phyloP scores from a whole-genome alignment of 2,797 vertebrate species.

The Potorous gilbertii region DNA sequence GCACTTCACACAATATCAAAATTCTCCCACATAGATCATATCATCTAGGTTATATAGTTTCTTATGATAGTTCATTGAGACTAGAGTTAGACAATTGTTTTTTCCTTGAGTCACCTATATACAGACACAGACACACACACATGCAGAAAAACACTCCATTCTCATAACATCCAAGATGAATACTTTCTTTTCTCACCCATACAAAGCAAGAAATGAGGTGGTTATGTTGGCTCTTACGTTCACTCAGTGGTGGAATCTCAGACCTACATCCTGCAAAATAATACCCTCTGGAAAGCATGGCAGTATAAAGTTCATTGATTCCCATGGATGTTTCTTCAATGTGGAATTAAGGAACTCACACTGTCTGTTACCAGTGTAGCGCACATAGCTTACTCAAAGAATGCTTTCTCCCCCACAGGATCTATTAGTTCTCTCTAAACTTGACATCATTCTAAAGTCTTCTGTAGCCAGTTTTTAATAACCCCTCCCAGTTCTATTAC shows the following conservation, averaged over 20 bases:
- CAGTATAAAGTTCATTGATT: constrained; percentile 5
- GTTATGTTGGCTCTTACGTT: background rate
- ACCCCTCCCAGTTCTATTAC: background rate
- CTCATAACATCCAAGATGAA: constrained; percentile 42
- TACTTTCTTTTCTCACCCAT: constrained; percentile 50
- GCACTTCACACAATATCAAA: background rate
- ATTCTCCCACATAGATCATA: background rate
- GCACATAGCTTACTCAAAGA: fast-evolving
- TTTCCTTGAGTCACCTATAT: constrained; percentile 54
- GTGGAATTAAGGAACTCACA: background rate
- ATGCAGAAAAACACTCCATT: background rate
- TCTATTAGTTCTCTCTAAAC: background rate
- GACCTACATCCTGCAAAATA: constrained; percentile 31
- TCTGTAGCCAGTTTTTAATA: background rate
- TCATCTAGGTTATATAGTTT: constrained; percentile 24
- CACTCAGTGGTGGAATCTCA: constrained; percentile 52
- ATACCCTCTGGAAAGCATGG: background rate
- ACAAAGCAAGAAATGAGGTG: constrained; percentile 35
- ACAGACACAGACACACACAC: fast-evolving
- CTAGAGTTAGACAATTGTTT: constrained; percentile 50
- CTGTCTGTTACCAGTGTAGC: background rate
- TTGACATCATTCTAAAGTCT: constrained; percentile 7
- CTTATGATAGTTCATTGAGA: constrained; percentile 61
- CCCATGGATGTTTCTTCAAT: background rate
- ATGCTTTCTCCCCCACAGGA: background rate